Evolutionary conservation across 2,888 invertebrate genomes (phyloP).

Genomic region (Clistopyga incitator): DNA sequence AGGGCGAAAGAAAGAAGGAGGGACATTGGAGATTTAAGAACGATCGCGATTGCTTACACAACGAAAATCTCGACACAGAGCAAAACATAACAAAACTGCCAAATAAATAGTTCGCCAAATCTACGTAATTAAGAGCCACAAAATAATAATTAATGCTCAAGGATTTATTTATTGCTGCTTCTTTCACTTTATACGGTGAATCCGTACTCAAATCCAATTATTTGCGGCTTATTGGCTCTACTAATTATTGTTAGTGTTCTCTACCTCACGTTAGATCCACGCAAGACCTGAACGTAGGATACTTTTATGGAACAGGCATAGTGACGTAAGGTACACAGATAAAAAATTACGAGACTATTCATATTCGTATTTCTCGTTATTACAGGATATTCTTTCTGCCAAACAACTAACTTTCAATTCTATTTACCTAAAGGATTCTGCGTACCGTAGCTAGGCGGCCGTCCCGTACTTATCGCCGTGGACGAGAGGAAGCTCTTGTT

Average conservation of each 20-base stretch:
- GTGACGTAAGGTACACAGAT: conserved; percentile 56
- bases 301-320: conserved; percentile 71
- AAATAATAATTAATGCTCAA: conserved; percentile 32
- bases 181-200: conserved; percentile 41
- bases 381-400: conserved; percentile 42
- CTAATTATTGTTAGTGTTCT: conserved; percentile 76
- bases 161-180: conserved; percentile 6
- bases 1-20: conserved; percentile 61
- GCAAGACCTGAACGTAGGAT: conserved; percentile 81
- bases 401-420: conserved; percentile 54
- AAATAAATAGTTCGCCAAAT: conserved; percentile 61
- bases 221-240: conserved; percentile 66
- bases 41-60: conserved; percentile 4
- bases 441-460: conserved; percentile 79
- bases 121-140: conserved; percentile 30
- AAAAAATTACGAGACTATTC: conserved; percentile 53
- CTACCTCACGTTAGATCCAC: conserved; percentile 82
- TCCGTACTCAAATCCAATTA: conserved; percentile 48
- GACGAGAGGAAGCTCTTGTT: conserved; percentile 81
- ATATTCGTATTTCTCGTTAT: conserved; percentile 39
- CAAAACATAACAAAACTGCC: conserved; percentile 67
- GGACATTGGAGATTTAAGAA: background rate
- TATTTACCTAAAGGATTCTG: conserved; percentile 81
- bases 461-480: conserved; percentile 75
- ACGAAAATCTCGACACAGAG: conserved; percentile 53